A percentile compares a stretch with the other conserved stretches of the same genome.
Conservation (phyloP, 2,113 vertebrate species). For the Vulpes vulpes region DNA sequence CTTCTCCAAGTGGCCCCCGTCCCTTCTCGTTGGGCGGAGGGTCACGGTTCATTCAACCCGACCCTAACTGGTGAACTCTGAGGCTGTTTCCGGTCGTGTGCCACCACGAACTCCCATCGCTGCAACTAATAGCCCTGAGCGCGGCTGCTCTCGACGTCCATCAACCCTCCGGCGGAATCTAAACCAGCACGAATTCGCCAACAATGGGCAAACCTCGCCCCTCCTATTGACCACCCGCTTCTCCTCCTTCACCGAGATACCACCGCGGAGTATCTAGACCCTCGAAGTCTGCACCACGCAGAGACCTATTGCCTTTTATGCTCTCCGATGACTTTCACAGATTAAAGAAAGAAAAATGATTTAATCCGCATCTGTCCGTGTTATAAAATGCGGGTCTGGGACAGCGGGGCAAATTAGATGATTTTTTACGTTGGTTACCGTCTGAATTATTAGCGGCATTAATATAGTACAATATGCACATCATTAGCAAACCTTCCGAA, state of each 20-base stretch:
- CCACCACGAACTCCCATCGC: background rate
- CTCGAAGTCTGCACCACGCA: background rate
- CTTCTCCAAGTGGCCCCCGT: background rate
- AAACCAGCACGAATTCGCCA: background rate
- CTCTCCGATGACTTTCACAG: background rate
- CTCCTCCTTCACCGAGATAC: background rate
- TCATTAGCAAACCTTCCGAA: slow-evolving; percentile 77
- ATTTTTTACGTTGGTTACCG: slow-evolving; percentile 55
- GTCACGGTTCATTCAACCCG: background rate
- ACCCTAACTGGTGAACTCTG: background rate
- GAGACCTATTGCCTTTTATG: background rate
- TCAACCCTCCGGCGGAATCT: background rate
- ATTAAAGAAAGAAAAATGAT: slow-evolving; percentile 58
- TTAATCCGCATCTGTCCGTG: background rate
- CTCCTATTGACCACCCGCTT: background rate
- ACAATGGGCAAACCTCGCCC: background rate
- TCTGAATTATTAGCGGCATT: slow-evolving; percentile 76
- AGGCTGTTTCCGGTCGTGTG: background rate
- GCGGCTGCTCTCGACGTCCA: background rate
- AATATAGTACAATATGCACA: slow-evolving; percentile 73
- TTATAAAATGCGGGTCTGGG: slow-evolving; percentile 14
- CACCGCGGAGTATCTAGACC: background rate
- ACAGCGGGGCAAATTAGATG: slow-evolving; percentile 60
- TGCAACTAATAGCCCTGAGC: background rate
- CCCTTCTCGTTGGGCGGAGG: background rate